Percentiles rank a stretch among this genome's conserved stretches.
These are phyloP conservation scores for Poecilia latipinna DNA, from an alignment of 2,113 vertebrate species.

Conservation along the genomic window DNA sequence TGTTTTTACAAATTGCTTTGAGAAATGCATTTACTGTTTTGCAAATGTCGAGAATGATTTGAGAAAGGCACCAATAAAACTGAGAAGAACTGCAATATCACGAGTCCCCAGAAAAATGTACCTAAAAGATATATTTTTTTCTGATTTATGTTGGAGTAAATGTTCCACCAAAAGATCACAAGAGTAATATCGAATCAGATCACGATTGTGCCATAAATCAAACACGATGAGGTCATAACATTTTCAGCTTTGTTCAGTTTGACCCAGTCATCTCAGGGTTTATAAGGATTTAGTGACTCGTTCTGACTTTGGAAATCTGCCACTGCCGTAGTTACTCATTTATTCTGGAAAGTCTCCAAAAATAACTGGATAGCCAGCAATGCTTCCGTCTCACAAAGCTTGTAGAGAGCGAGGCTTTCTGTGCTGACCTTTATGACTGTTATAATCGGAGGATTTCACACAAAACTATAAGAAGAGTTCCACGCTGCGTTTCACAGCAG, in stretches of 20 bases:
- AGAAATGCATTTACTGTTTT: no score
- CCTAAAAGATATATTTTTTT: no score
- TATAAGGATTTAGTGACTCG: no score
- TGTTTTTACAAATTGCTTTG: no score
- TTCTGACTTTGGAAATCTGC: neutral
- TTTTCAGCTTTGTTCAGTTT: neutral
- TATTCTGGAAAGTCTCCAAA: neutral
- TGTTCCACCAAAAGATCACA: no score
- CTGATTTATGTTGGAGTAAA: no score
- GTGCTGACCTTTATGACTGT: neutral
- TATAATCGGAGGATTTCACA: neutral
- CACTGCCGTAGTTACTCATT: neutral
- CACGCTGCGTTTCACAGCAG: neutral
- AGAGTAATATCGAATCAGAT: no score
- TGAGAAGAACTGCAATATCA: no score
- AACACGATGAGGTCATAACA: neutral
- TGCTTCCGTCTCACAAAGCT: neutral
- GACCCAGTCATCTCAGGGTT: neutral
- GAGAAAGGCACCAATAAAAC: no score
- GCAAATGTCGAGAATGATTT: no score
- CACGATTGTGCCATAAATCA: no score
- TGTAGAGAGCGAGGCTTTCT: neutral
- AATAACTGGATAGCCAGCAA: neutral
- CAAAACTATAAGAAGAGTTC: neutral
- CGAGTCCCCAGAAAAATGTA: no score